phyloP scores from a whole-genome alignment of 92 coral and sea anemone genomes.

The Montipora capitata region DNA sequence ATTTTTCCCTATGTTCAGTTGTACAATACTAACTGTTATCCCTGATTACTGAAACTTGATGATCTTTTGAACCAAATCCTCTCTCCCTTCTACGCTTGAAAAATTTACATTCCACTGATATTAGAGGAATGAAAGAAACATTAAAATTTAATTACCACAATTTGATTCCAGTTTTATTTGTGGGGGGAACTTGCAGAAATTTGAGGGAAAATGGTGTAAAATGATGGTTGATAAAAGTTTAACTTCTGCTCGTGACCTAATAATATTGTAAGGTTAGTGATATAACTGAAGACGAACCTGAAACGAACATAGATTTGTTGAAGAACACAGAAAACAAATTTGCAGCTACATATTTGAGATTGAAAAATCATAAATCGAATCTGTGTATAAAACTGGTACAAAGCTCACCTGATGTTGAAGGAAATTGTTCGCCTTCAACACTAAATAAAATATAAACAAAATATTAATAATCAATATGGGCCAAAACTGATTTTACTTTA shows the following conservation, averaged over 20 bases:
- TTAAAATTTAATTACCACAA: not conserved
- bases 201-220: not conserved
- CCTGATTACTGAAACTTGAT: not conserved
- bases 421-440: not conserved
- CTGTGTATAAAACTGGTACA: slow-evolving; percentile 8
- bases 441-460: not conserved
- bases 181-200: not conserved
- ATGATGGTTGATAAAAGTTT: not conserved
- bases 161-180: not conserved
- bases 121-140: not conserved
- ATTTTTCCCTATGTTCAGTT: no score
- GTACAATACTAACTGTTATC: no score
- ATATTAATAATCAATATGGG: not conserved
- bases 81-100: not conserved
- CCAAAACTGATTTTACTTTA: not conserved
- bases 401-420: not conserved
- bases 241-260: not conserved
- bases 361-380: not conserved
- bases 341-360: slow-evolving; percentile 1
- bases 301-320: slow-evolving; percentile 38
- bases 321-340: slow-evolving; percentile 10
- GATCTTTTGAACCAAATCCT: not conserved
- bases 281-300: slow-evolving; percentile 24
- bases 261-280: not conserved
- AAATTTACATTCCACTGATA: not conserved